Conservation (phyloP, 2,113 vertebrate genomes). For the Heterocephalus glaber region DNA sequence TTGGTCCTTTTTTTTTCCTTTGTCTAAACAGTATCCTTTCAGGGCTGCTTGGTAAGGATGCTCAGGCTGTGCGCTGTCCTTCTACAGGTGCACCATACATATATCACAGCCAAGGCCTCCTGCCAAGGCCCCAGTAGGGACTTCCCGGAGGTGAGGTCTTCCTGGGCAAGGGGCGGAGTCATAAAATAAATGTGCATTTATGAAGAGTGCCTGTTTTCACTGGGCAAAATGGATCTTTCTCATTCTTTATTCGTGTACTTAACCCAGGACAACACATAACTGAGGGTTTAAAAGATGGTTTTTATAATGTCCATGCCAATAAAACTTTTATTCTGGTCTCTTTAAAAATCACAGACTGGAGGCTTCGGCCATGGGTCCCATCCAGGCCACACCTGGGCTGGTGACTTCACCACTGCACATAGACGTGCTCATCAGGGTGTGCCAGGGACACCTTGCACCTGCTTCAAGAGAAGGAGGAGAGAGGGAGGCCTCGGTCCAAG, state of each 20-base stretch:
- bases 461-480: neutral
- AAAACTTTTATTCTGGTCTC: neutral
- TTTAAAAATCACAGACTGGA: neutral
- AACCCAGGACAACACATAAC: neutral
- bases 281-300: neutral
- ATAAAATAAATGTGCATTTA: rapidly evolving
- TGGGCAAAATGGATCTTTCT: neutral
- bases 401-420: neutral
- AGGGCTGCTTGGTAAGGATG: neutral
- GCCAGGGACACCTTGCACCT: neutral
- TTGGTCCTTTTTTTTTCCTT: no score
- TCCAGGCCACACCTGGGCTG: neutral
- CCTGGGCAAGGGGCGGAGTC: neutral
- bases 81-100: neutral
- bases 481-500: neutral
- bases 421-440: neutral
- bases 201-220: neutral
- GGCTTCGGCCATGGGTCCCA: neutral
- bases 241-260: neutral
- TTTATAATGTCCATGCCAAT: neutral
- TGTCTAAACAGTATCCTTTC: neutral
- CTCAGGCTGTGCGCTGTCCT: neutral
- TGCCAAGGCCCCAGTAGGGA: no score
- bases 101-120: neutral
- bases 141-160: neutral